Percentiles rank a stretch among this genome's conserved stretches.
phyloP scores from a whole-genome alignment of 2,888 invertebrate species.

The Criorhina ranunculi region DNA sequence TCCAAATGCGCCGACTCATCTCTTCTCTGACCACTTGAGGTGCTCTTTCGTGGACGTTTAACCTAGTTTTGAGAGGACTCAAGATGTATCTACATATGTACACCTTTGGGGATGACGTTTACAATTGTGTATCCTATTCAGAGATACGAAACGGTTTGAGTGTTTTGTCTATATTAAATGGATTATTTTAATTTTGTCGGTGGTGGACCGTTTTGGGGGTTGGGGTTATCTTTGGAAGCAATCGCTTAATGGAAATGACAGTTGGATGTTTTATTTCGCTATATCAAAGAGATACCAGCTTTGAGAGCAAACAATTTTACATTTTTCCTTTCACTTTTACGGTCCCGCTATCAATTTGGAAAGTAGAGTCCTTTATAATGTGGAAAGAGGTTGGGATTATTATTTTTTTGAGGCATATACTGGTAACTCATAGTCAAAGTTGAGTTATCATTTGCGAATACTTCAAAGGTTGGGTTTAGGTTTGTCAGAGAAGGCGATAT shows the following conservation, averaged over 20 bases:
- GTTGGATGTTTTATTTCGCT: not conserved
- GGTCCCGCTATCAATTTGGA: not conserved
- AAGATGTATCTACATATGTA: constrained; percentile 22
- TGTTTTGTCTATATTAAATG: constrained; percentile 48
- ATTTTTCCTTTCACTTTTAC: constrained; percentile 3
- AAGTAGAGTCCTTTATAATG: too few relatives aligned
- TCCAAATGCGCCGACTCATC: constrained; percentile 40
- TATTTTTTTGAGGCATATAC: too few relatives aligned
- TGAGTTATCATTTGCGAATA: too few relatives aligned
- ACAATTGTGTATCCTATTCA: constrained; percentile 63
- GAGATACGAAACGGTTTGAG: constrained; percentile 27
- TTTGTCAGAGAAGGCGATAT: too few relatives aligned
- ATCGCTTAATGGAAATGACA: constrained; percentile 37
- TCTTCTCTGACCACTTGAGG: constrained; percentile 13
- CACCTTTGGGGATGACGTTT: constrained; percentile 55
- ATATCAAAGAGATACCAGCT: too few relatives aligned
- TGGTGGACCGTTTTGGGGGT: constrained; percentile 4
- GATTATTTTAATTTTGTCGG: constrained; percentile 45
- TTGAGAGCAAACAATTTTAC: not conserved
- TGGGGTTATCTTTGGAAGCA: constrained; percentile 39
- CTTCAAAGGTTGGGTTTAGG: too few relatives aligned
- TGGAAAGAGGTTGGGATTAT: too few relatives aligned
- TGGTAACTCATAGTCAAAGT: too few relatives aligned
- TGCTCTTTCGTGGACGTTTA: constrained; percentile 62
- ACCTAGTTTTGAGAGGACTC: constrained; percentile 62